Evolutionary conservation across 2,888 invertebrate species (phyloP), one percentile per base, ranked within the genome.

Genomic region (Seladonia tumulorum): DNA sequence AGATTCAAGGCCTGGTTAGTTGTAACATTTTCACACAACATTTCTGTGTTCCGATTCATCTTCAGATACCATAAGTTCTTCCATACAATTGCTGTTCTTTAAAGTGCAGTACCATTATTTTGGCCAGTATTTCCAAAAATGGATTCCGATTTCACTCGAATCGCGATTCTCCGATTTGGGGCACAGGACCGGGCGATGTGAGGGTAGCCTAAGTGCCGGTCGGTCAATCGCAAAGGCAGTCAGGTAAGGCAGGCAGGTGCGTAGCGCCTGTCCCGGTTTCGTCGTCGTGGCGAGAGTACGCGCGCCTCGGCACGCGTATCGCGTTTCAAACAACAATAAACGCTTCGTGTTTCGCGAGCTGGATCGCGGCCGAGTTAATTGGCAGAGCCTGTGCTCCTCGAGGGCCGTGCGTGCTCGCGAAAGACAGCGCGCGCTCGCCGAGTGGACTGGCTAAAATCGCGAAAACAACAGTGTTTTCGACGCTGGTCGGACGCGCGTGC

Each of bases 281-380:
- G 12, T 63, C 22, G 82, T 73, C n/a, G 25, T n/a, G 45, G 25
- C 74, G 47, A 60, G 71, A 76, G 57, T 71, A 60, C 79, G 73
- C 76, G 80, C 74, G 75, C 60, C 45, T 79, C 76, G 47, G 77
- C 73, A 60, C 79, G 76, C 71, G 76, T 86, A 87, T 88, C 88
- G 83, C 78, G 82, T 91, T 87, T 76, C 88, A 85, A 86, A 57
- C 81, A 68, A 81, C 87, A 78, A 91, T 89, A 86, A 90, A 60
- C 83, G 81, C 25, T 70, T 79, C 74, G 76, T 73, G 76, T 72
- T 80, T 74, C 71, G 81, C 66, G 77, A 68, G 77, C 35, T 79
- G 79, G 76, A 89, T 86, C 87, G 85, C 75, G 87, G 88, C 81
- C 86, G 74, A 81, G 84, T 80, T 89, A 90, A 90, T 90, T 90